A percentile compares a stretch with the other conserved stretches of the same genome.
phyloP scores from a whole-genome alignment of 2,888 invertebrate species.

The Drosophila kambysellisi region DNA sequence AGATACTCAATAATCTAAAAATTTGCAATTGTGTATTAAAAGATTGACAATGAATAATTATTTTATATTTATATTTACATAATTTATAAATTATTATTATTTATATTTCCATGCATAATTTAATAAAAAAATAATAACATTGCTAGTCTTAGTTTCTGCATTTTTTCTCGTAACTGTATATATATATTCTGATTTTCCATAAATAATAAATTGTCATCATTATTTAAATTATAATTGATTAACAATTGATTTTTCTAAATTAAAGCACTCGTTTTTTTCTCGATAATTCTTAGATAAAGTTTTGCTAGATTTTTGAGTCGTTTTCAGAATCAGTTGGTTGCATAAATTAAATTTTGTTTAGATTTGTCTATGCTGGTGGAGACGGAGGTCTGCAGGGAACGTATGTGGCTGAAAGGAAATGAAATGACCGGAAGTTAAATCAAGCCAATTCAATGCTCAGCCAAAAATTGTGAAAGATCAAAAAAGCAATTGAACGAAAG shows the following conservation, averaged over 20 bases:
- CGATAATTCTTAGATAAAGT: neutral
- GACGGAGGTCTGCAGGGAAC: neutral
- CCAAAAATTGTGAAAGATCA: slow-evolving; percentile 40
- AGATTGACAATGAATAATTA: too few species aligned
- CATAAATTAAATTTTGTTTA: slow-evolving; percentile 12
- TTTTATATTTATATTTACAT: too few species aligned
- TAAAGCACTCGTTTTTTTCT: neutral
- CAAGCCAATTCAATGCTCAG: slow-evolving; percentile 64
- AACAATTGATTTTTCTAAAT: too few species aligned
- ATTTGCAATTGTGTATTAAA: neutral
- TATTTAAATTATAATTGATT: neutral
- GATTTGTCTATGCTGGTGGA: neutral
- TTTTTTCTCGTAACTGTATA: too few species aligned
- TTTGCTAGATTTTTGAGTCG: neutral
- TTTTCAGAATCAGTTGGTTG: neutral
- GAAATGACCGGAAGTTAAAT: slow-evolving; percentile 80
- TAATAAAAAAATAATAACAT: too few species aligned
- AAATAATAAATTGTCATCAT: too few species aligned
- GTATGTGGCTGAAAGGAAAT: slow-evolving; percentile 61
- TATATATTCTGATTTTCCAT: neutral
- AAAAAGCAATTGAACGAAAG: slow-evolving; percentile 56
- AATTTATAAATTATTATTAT: neutral
- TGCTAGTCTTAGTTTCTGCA: too few species aligned
- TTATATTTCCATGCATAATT: too few species aligned
- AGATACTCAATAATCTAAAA: neutral